Base-by-base conservation (phyloP, 2,113 vertebrate species). In the Nematolebias whitei region DNA sequence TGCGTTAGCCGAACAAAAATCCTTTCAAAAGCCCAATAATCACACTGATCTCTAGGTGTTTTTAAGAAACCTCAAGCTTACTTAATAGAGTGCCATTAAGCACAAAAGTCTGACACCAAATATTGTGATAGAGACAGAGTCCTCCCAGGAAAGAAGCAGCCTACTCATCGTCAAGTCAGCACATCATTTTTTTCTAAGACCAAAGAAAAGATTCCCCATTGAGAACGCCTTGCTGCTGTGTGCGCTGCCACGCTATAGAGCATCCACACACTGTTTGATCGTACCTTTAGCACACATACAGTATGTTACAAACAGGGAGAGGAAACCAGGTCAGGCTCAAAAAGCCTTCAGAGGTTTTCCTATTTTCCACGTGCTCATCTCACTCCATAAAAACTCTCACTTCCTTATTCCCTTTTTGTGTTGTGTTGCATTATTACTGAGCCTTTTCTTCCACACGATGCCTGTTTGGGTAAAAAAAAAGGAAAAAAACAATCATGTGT, bases 241-340 rank as follows among this genome's bases (percentile, higher is more conserved):
- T 54, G 73, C 24, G 71, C 79, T 64, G 74, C 79, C 73, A 85
- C 75, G 62, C 63, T 61, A 76, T 59, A 78, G 71, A 79, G 60
- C 78, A 79, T 79, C 79, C 80, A 64, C 73, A 47, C 43, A 38
- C 43, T 59, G 79, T 88, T 85, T 89, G 89, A 91, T 87, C 70
- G 65, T 67, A 70, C 85, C 76, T 84, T 68, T 41, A 40, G 64
- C 78, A 65, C 63, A 67, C 59, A 81, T 76, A 79, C 68, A 76
- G 74, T 66, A 72, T 63, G 61, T 75, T 74, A 76, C 78, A 87
- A 81, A 87, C 78, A 66, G 73, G 57, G 56, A 80, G 76, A 76
- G 58, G 76, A 88, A 90, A 83, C 71, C 87, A 85, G 89, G 89
- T 87, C 83, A 85, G 2, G 50, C 70, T 78, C 62, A 76, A 65